A percentile compares a stretch with the other conserved stretches of the same genome.
Conservation (phyloP, 23 tunicate genomes). For the Clavelina lepadiformis region DNA sequence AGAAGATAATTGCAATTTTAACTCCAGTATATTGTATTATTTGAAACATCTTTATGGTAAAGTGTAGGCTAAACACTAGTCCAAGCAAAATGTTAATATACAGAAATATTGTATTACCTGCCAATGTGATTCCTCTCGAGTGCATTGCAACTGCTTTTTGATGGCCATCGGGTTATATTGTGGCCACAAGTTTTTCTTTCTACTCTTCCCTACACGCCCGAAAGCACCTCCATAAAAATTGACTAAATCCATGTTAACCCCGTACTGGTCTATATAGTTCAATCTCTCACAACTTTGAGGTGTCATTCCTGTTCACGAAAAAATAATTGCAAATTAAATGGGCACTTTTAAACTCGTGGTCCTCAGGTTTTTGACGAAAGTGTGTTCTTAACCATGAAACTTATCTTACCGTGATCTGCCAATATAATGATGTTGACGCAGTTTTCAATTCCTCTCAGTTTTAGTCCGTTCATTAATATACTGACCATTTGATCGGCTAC, state of each 20-base stretch:
- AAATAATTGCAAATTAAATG: not conserved
- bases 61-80: too few species aligned
- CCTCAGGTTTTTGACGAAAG: too few species aligned
- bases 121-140: constrained; percentile 41
- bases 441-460: constrained; percentile 51
- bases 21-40: too few species aligned
- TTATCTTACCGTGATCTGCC: constrained; percentile 78
- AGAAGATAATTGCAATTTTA: too few species aligned
- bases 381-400: too few species aligned
- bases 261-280: constrained; percentile 40
- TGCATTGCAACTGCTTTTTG: constrained; percentile 29
- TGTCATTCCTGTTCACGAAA: constrained; percentile 51
- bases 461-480: constrained; percentile 65
- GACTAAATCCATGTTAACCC: constrained; percentile 36
- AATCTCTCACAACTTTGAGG: constrained; percentile 45
- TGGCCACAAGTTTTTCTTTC: constrained; percentile 13
- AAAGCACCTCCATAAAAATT: constrained; percentile 53
- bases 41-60: too few species aligned
- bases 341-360: not conserved
- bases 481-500: constrained; percentile 46
- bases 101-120: constrained; percentile 30
- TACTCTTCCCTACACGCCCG: constrained; percentile 61
- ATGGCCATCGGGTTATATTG: constrained; percentile 31
- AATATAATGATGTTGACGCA: constrained; percentile 69
- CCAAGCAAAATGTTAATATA: too few species aligned